Evolutionary conservation across 2,113 vertebrate genomes (phyloP).

Genomic region (Tricholaema leucomelas): DNA sequence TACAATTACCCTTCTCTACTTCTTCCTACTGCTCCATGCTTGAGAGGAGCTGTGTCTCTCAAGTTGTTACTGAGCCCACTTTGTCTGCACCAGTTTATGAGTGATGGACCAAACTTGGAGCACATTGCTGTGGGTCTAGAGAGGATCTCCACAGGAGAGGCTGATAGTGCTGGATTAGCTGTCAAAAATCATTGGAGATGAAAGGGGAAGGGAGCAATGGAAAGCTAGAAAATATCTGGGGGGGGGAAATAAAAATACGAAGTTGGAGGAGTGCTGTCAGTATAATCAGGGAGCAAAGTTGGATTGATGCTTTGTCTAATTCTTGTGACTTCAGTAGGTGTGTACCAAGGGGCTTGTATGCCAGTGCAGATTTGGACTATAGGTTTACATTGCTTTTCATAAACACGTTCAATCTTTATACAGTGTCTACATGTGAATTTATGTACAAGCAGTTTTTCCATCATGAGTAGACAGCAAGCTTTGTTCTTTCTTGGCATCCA

Average conservation of each 20-base stretch:
- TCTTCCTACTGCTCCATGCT: not conserved
- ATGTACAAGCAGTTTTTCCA: not conserved
- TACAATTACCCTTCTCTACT: not conserved
- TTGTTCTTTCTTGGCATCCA: not conserved
- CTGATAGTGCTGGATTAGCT: slow-evolving; percentile 5
- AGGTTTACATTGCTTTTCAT: not conserved
- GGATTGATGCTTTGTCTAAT: not conserved
- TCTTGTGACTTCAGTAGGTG: not conserved
- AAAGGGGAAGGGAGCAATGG: slow-evolving; percentile 3
- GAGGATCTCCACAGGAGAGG: not conserved
- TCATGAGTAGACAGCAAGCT: not conserved
- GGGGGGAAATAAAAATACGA: not conserved
- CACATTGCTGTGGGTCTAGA: not conserved
- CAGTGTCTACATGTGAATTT: not conserved
- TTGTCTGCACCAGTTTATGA: not conserved
- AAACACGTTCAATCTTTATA: not conserved
- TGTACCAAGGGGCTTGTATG: not conserved
- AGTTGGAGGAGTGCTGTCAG: slow-evolving; percentile 41
- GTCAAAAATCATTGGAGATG: slow-evolving; percentile 15
- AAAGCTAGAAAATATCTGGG: not conserved
- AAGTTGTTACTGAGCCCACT: not conserved
- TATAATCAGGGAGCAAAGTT: not conserved
- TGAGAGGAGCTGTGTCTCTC: not conserved
- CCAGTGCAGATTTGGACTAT: not conserved
- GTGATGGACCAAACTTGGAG: not conserved